phyloP scores from a whole-genome alignment of 1,140 invertebrate genomes.

The Leptestheria dahalacensis region DNA sequence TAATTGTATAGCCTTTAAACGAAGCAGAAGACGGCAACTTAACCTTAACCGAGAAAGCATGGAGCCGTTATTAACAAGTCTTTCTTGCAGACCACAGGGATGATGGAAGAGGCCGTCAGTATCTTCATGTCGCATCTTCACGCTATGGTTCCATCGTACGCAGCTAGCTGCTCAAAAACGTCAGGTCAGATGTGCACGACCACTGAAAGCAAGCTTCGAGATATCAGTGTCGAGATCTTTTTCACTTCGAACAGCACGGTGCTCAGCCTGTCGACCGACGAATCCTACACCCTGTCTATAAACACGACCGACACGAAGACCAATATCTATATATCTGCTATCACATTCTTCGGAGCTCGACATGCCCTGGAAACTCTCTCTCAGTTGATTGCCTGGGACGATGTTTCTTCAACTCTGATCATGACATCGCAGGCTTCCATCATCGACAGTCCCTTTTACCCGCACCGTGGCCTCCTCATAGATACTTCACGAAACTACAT shows the following conservation, averaged over 20 bases:
- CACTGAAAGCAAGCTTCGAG: not conserved
- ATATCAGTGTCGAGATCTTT: not conserved
- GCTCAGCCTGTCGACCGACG: slow-evolving; percentile 2
- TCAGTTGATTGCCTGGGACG: slow-evolving; percentile 41
- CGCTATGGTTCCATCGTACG: not conserved
- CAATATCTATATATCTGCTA: slow-evolving; percentile 41
- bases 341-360: slow-evolving; percentile 53
- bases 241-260: not conserved
- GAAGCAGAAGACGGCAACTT: too few relatives aligned
- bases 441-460: slow-evolving; percentile 49
- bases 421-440: slow-evolving; percentile 32
- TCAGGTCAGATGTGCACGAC: not conserved
- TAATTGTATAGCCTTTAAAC: not conserved
- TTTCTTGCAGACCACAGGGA: not conserved
- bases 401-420: slow-evolving; percentile 8
- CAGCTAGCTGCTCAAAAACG: not conserved
- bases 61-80: too few relatives aligned
- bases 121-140: not conserved
- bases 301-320: not conserved
- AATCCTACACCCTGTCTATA: slow-evolving; percentile 9
- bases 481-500: slow-evolving; percentile 64
- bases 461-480: slow-evolving; percentile 55
- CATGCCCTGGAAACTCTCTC: slow-evolving; percentile 61
- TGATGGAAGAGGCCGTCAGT: not conserved
- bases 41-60: too few relatives aligned